phyloP scores from a whole-genome alignment of 2,888 invertebrate genomes.

The Colostygia pectinataria region DNA sequence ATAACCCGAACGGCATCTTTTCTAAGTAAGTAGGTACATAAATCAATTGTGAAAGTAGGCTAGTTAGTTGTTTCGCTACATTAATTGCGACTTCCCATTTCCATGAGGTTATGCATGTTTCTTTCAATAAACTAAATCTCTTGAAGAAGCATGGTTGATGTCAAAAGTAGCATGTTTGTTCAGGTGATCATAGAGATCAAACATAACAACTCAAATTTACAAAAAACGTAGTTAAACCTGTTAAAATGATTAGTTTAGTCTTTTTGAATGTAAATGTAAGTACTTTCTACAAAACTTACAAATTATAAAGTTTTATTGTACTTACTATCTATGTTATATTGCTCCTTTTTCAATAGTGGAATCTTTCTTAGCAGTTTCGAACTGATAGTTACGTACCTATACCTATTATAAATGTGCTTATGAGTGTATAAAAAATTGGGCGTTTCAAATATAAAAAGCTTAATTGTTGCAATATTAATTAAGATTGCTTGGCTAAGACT shows the following conservation, averaged over 20 bases:
- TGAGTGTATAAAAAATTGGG: constrained; percentile 40
- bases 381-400: constrained; percentile 16
- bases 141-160: constrained; percentile 30
- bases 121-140: constrained; percentile 33
- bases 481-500: too few species aligned
- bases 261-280: constrained; percentile 18
- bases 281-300: constrained; percentile 8
- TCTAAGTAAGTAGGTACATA: constrained; percentile 19
- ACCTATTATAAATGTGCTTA: constrained; percentile 42
- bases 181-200: constrained; percentile 37
- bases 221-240: constrained; percentile 13
- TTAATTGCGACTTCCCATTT: constrained; percentile 35
- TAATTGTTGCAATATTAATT: too few species aligned
- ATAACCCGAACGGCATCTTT: constrained; percentile 27
- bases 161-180: constrained; percentile 53
- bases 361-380: constrained; percentile 19
- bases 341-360: constrained; percentile 18
- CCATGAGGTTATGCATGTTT: constrained; percentile 44
- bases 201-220: constrained; percentile 18
- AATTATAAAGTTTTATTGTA: constrained; percentile 12
- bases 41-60: neutral
- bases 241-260: constrained; percentile 10
- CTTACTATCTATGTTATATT: too few species aligned
- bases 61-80: constrained; percentile 28
- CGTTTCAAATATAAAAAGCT: constrained; percentile 38